Evolutionary conservation across 1,140 invertebrate species (phyloP).

Genomic region (Caenorhabditis latens): DNA sequence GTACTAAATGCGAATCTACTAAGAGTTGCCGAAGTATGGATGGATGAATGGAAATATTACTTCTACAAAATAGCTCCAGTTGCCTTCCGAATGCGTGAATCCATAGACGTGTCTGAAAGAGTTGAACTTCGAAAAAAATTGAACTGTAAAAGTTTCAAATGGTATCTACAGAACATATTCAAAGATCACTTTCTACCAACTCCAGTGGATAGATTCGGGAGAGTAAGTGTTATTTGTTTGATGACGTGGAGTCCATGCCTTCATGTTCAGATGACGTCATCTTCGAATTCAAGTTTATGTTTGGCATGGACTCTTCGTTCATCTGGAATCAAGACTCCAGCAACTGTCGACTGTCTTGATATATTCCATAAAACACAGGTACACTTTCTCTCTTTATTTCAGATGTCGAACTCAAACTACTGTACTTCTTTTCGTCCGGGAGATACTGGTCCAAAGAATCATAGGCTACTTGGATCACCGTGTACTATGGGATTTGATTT

Average conservation of each 20-base stretch:
- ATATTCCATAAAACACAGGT: constrained; percentile 70
- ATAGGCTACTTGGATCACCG: constrained; percentile 66
- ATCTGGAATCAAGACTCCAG: constrained; percentile 44
- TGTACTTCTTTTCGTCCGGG: constrained; percentile 71
- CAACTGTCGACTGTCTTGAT: constrained; percentile 26
- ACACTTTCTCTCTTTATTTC: constrained; percentile 69
- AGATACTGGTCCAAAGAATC: constrained; percentile 65
- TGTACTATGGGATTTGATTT: constrained; percentile 77
- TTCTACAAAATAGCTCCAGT: constrained; percentile 96
- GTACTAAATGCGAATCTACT: constrained; percentile 45
- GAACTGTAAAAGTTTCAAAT: constrained; percentile 92
- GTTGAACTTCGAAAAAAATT: constrained; percentile 85
- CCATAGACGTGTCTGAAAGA: constrained; percentile 82
- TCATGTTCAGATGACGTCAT: constrained; percentile 19
- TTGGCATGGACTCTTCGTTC: constrained; percentile 35
- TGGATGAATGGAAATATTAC: constrained; percentile 97
- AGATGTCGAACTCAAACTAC: constrained; percentile 55
- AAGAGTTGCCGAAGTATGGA: constrained; percentile 81
- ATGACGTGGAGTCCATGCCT: constrained; percentile 22
- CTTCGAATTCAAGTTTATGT: constrained; percentile 19
- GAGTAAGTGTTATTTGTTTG: constrained; percentile 79
- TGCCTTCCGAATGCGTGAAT: constrained; percentile 81
- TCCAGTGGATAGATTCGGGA: constrained; percentile 86
- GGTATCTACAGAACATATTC: constrained; percentile 96
- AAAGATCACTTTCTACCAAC: constrained; percentile 93